Evolutionary conservation across 2,113 vertebrate species (phyloP), one percentile per base, ranked within the genome.

Genomic region (Rhinogobius similis): DNA sequence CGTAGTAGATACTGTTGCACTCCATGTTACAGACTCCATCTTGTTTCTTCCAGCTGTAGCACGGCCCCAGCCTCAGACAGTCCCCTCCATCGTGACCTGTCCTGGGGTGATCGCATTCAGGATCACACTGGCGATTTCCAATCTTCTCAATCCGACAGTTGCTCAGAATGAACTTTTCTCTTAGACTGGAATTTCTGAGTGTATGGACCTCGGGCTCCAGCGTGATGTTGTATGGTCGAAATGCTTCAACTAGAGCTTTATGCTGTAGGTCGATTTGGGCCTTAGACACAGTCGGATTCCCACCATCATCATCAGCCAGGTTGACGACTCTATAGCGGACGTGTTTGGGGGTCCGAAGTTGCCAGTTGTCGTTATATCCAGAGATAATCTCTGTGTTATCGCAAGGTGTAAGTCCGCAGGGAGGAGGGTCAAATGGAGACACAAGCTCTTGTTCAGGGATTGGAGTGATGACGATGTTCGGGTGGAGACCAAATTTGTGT

Each of bases 1-100:
- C 95, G 0, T 96, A 95, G 77, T 95, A 70, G 86, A 98, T 94
- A 65, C 94, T 96, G 92, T 99, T 99, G 89, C 98, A 99, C 75
- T 96, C 96, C 70, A 81, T 81, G 59, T 99, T 92, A 62, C 98
- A 99, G 64, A 95, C 8, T 0, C 95, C 96, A 0, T 99, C 96
- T 1, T 94, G 92, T 65, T 94, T 94, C 86, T 95, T 96, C 95
- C 96, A 97, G 84, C 92, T 89, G 88, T 96, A 97, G 82, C 97
- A 99, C 62, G 94, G 92, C 20, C 94, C 93, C 1, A 91, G 84
- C 32, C 93, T 89, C 0, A 93, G 92, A 80, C 98, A 99, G 91
- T 99, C 98, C 0, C 98, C 98, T 0, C 97, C 97, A 0, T 98
- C 97, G 0, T 95, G 95, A 75, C 98, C 98, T 0, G 98, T 99